Percentiles rank a stretch among this genome's conserved stretches.
Conservation (phyloP, 2,888 invertebrate species). For the Odontomyia ornata region DNA sequence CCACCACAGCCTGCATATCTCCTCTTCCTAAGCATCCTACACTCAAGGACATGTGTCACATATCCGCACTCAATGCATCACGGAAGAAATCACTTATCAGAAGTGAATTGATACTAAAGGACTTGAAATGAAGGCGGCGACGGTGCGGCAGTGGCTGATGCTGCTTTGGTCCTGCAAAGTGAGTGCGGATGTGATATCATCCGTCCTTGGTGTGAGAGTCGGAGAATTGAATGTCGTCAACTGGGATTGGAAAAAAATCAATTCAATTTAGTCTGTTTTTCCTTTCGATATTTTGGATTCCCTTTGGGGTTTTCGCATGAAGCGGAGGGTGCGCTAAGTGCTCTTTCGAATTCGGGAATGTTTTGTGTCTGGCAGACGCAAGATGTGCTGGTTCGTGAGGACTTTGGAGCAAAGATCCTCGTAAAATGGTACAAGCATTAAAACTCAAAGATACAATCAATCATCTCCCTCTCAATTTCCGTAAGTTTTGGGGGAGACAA, state of each 20-base stretch:
- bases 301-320: slow-evolving; percentile 12
- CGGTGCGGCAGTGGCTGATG: no score
- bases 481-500: slow-evolving; percentile 2
- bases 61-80: slow-evolving; percentile 41
- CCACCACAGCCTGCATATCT: neutral
- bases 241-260: slow-evolving; percentile 19
- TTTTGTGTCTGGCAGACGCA: neutral
- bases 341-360: slow-evolving; percentile 7
- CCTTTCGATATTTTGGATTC: slow-evolving; percentile 28
- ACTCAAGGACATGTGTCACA: slow-evolving; percentile 28
- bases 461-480: slow-evolving; percentile 37
- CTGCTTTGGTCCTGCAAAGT: slow-evolving; percentile 22
- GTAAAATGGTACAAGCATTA: slow-evolving; percentile 26
- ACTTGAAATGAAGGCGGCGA: neutral
- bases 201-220: neutral
- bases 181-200: slow-evolving; percentile 13
- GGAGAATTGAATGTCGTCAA: slow-evolving; percentile 1
- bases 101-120: slow-evolving; percentile 32
- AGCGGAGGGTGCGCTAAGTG: slow-evolving; percentile 34
- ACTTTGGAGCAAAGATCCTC: neutral
- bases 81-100: slow-evolving; percentile 43
- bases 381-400: neutral
- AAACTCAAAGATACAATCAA: slow-evolving; percentile 38
- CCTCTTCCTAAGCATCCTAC: neutral
- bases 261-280: slow-evolving; percentile 27